Base-by-base conservation (phyloP, 1,140 invertebrate species). In the Drosophila fuyamai region DNA sequence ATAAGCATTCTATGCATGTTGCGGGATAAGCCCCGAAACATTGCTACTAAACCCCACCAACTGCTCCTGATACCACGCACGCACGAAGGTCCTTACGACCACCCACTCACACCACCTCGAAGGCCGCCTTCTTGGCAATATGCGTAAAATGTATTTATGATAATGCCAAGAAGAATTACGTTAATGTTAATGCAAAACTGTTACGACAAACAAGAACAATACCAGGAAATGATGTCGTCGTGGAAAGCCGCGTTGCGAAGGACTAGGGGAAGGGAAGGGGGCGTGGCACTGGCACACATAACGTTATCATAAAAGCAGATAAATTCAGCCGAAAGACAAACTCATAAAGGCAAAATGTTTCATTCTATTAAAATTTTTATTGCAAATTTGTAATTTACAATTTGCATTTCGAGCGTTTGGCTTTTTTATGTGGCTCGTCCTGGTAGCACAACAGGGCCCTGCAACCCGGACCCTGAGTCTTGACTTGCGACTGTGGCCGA, bases 361-460 rank as follows among this genome's bases (percentile, higher is more conserved):
- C 86, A 91, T 91, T 91, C 90, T 91, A 91, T 91, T 91, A 91
- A 91, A 83, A 91, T 90, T 91, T 91, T 91, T 91, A 91, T 91
- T 91, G 90, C 90, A 91, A 91, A 91, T 91, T 91, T 91, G 85
- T 91, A 91, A 91, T 91, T 91, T 91, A 91, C 90, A 91, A 91
- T 91, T 91, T 91, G 90, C 90, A 91, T 91, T 91, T 91, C 76
- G 83, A 88, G 83, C 83, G 83, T 83, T 83, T 88, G 51, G 65
- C 48, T 75, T 75, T 77, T 86, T 76, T 86, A 78, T 81, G 74
- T 81, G 53, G 41, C 54, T 23, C 51, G 36, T 53, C 35, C 46
- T 68, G 54, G 27, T 12, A 10, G 18, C 18, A 23, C 23, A 23
- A 27, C 10, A 6, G 1, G 13, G 23, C 13, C 46, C 23, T 7